A percentile compares a stretch with the other conserved stretches of the same genome.
These are phyloP conservation scores for Brassicogethes aeneus DNA, from an alignment of 2,888 invertebrate species.

Conservation along the genomic window DNA sequence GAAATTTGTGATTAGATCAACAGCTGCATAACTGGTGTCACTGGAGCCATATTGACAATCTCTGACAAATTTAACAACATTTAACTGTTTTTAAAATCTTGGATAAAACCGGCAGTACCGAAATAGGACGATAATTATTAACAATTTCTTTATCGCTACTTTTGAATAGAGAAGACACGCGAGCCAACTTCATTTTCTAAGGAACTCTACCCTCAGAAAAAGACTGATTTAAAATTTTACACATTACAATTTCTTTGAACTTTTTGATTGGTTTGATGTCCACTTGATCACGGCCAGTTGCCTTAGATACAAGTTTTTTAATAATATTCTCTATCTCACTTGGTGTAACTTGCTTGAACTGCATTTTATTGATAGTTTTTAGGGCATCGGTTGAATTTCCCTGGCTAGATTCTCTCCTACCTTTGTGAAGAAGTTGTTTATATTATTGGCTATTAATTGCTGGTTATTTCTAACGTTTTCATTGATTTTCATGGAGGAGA, in stretches of 20 bases:
- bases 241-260: not conserved
- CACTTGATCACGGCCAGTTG: not conserved
- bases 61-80: not conserved
- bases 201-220: not conserved
- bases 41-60: not conserved
- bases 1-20: not conserved
- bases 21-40: not conserved
- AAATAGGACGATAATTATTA: not conserved
- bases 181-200: not conserved
- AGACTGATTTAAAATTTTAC: not conserved
- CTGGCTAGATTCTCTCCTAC: not conserved
- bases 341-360: not conserved
- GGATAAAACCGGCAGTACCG: not conserved
- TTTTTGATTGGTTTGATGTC: not conserved
- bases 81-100: not conserved
- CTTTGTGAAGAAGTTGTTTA: not conserved
- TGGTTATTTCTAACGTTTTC: not conserved
- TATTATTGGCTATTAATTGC: not conserved
- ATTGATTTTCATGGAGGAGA: not conserved
- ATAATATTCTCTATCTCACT: not conserved
- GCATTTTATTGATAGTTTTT: not conserved
- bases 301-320: not conserved
- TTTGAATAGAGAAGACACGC: not conserved
- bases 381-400: not conserved
- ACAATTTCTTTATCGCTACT: not conserved